phyloP scores from a whole-genome alignment of 2,888 invertebrate genomes.

The Eumacrocentrus americanus region DNA sequence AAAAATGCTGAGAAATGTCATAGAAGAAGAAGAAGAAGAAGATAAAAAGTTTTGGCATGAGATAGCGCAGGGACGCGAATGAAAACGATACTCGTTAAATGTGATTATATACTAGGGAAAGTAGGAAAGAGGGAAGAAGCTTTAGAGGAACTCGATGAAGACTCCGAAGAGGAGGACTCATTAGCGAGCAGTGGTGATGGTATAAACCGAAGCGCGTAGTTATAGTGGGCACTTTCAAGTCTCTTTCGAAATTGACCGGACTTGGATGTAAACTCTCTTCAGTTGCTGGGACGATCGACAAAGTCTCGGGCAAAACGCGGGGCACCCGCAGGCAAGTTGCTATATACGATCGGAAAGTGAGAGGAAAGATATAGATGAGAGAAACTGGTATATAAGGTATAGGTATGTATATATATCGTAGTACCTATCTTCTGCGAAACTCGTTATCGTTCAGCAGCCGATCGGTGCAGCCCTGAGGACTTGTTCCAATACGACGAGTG shows the following conservation, averaged over 20 bases:
- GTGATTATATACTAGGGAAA: constrained; percentile 12
- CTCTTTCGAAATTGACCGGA: constrained; percentile 5
- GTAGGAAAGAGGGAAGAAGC: constrained; percentile 1
- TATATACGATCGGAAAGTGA: not conserved
- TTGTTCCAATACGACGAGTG: not conserved
- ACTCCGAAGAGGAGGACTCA: constrained; percentile 1
- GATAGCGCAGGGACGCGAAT: too few relatives aligned
- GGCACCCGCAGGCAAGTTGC: not conserved
- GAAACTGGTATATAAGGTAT: not conserved
- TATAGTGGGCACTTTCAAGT: not conserved
- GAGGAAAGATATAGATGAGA: too few relatives aligned
- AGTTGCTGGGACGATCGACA: not conserved
- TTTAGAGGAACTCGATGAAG: constrained; percentile 20
- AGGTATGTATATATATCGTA: constrained; percentile 4
- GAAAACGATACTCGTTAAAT: not conserved
- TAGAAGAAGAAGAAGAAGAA: not conserved
- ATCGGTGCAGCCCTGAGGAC: not conserved
- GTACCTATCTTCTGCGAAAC: constrained; percentile 11
- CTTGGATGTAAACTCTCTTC: constrained; percentile 1
- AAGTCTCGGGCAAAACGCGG: not conserved
- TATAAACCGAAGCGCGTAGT: not conserved
- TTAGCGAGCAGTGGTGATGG: not conserved
- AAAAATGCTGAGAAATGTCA: not conserved
- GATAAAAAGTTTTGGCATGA: not conserved
- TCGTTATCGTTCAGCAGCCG: constrained; percentile 4